A percentile compares a stretch with the other conserved stretches of the same genome.
Evolutionary conservation across 2,113 vertebrate species (phyloP).

Genomic region (Thomomys bottae): DNA sequence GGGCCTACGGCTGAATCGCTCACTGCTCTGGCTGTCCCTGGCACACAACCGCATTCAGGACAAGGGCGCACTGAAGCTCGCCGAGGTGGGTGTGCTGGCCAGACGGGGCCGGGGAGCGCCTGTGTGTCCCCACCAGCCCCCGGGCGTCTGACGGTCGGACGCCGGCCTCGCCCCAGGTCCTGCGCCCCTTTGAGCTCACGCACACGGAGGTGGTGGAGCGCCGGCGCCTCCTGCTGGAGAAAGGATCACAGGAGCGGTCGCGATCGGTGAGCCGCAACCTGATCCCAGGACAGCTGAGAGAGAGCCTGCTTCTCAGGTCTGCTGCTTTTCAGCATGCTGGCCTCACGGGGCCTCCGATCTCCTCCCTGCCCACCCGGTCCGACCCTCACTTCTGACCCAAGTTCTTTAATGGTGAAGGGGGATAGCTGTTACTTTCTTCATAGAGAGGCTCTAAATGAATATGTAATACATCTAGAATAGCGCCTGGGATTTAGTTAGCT

Average conservation of each 20-base stretch:
- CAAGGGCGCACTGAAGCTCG: constrained; percentile 87
- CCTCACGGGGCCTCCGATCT: background rate
- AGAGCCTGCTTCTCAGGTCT: background rate
- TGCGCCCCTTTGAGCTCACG: constrained; percentile 87
- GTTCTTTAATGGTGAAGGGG: background rate
- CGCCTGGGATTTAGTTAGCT: background rate
- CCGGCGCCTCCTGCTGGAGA: constrained; percentile 84
- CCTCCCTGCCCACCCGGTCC: no score
- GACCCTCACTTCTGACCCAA: background rate
- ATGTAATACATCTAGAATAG: background rate
- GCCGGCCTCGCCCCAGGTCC: constrained; percentile 80
- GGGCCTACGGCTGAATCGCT: constrained; percentile 91
- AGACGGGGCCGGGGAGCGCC: background rate
- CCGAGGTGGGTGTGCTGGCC: constrained; percentile 80
- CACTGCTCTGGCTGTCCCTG: constrained; percentile 89
- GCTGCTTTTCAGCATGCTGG: background rate
- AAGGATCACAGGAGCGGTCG: constrained; percentile 71
- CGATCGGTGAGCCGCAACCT: constrained; percentile 72
- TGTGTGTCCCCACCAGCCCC: background rate
- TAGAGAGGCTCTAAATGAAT: background rate
- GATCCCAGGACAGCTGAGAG: background rate
- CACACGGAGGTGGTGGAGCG: constrained; percentile 90
- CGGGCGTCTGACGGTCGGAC: fast-evolving
- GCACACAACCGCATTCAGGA: constrained; percentile 90
- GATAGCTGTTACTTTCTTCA: background rate